A percentile compares a stretch with the other conserved stretches of the same genome.
These are phyloP conservation scores for Macroramphosus scolopax DNA, from an alignment of 2,797 vertebrate species.

Conservation along the genomic window DNA sequence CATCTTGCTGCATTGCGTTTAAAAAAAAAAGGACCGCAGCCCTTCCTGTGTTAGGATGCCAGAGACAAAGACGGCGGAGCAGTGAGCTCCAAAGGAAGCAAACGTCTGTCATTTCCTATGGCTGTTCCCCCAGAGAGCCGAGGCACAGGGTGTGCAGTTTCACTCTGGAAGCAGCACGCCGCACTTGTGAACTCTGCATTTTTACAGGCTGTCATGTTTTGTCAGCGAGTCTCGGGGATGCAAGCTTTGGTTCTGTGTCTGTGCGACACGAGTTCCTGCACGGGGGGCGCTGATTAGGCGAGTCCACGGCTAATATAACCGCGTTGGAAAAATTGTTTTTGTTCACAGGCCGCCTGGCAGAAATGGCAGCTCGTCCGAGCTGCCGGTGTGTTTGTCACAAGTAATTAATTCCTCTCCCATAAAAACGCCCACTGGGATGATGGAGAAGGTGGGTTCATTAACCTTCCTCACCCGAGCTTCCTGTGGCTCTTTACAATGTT, in stretches of 20 bases:
- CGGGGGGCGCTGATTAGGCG: slow-evolving; percentile 52
- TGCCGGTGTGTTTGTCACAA: slow-evolving; percentile 75
- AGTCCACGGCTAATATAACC: slow-evolving; percentile 64
- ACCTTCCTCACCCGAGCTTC: slow-evolving; percentile 68
- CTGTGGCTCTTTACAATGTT: slow-evolving; percentile 63
- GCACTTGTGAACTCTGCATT: slow-evolving; percentile 55
- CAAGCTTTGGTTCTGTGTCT: slow-evolving; percentile 20
- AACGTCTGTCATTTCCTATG: slow-evolving; percentile 45
- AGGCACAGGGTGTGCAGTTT: slow-evolving; percentile 38
- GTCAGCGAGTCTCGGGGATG: slow-evolving; percentile 24
- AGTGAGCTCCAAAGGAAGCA: too few relatives aligned
- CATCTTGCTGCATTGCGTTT: slow-evolving; percentile 44
- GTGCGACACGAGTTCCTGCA: slow-evolving; percentile 35
- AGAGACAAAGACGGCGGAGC: too few relatives aligned
- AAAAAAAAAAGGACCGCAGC: too few relatives aligned
- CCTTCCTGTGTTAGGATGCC: too few relatives aligned
- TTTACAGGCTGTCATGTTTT: slow-evolving; percentile 60
- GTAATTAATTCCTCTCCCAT: slow-evolving; percentile 74
- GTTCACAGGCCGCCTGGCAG: slow-evolving; percentile 71
- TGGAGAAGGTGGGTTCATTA: slow-evolving; percentile 77
- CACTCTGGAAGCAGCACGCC: slow-evolving; percentile 45
- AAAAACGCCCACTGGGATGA: slow-evolving; percentile 68
- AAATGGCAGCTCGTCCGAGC: slow-evolving; percentile 65
- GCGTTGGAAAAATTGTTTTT: slow-evolving; percentile 72
- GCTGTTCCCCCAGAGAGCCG: slow-evolving; percentile 23